Conservation (phyloP, 2,797 vertebrate species). For the Hydrolagus colliei region DNA sequence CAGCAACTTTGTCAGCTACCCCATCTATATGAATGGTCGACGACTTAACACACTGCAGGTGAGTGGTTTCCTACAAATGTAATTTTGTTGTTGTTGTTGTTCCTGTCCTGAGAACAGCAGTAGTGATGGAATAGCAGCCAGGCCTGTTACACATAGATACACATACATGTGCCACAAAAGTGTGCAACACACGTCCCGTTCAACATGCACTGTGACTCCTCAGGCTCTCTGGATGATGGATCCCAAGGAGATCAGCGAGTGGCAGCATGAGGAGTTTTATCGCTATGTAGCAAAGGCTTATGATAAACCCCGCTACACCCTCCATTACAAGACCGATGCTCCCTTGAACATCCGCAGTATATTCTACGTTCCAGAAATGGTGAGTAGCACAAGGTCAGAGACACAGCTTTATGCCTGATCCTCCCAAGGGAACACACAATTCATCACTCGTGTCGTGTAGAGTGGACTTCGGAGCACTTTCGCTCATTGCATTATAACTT, state of each 20-base stretch:
- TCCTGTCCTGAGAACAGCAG: no score
- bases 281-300: conserved; percentile 76
- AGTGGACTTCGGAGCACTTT: no score
- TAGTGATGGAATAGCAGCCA: no score
- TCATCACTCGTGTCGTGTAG: no score
- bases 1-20: conserved; percentile 94
- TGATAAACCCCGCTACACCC: conserved; percentile 79
- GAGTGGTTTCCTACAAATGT: conserved; percentile 36
- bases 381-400: conserved; percentile 42
- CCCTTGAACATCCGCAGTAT: conserved; percentile 92
- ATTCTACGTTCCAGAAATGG: conserved; percentile 84
- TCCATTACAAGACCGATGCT: conserved; percentile 85
- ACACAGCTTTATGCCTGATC: accelerated
- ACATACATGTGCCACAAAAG: no score
- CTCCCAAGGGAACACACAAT: neutral
- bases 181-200: neutral
- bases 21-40: conserved; percentile 83
- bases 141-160: no score
- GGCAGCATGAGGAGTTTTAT: conserved; percentile 94
- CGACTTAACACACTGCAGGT: conserved; percentile 87
- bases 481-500: no score
- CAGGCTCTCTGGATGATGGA: conserved; percentile 95
- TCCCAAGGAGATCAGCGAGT: conserved; percentile 76
- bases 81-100: no score
- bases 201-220: neutral